These are phyloP conservation scores for Polydesmus complanatus DNA, from an alignment of 2,888 invertebrate species.

Conservation along the genomic window DNA sequence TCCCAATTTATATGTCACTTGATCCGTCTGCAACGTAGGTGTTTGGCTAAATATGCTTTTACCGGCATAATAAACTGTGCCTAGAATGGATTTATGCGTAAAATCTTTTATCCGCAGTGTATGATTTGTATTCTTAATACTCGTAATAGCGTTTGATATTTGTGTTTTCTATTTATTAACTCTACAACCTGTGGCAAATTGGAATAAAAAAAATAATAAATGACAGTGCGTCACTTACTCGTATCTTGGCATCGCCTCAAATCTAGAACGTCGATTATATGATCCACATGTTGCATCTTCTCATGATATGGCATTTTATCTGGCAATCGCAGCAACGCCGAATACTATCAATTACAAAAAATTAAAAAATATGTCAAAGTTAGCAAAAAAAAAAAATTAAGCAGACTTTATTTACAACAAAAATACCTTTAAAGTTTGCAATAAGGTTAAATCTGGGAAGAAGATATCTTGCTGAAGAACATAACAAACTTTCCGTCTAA, in stretches of 20 bases:
- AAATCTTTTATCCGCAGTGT: too few relatives aligned
- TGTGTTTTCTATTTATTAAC: too few relatives aligned
- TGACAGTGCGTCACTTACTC: slow-evolving; percentile 42
- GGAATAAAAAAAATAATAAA: too few relatives aligned
- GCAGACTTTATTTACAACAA: background rate
- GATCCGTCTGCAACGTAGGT: too few relatives aligned
- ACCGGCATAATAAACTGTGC: too few relatives aligned
- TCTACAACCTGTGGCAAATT: too few relatives aligned
- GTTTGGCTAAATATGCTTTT: too few relatives aligned
- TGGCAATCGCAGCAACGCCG: slow-evolving; percentile 49
- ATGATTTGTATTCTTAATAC: too few relatives aligned
- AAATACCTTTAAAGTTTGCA: slow-evolving; percentile 55
- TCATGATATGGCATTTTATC: slow-evolving; percentile 53
- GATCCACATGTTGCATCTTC: slow-evolving; percentile 61
- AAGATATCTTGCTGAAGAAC: slow-evolving; percentile 70
- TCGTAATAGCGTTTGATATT: too few relatives aligned
- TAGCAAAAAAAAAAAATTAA: background rate
- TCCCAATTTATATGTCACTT: too few relatives aligned
- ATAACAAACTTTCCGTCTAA: slow-evolving; percentile 62
- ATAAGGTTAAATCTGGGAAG: slow-evolving; percentile 59
- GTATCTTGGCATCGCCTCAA: slow-evolving; percentile 60
- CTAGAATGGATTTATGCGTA: too few relatives aligned
- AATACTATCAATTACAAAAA: slow-evolving; percentile 38
- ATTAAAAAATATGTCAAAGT: background rate
- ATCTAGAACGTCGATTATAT: slow-evolving; percentile 59